These are phyloP conservation scores for Drosophila triauraria DNA, from an alignment of 1,140 invertebrate species.

Conservation along the genomic window DNA sequence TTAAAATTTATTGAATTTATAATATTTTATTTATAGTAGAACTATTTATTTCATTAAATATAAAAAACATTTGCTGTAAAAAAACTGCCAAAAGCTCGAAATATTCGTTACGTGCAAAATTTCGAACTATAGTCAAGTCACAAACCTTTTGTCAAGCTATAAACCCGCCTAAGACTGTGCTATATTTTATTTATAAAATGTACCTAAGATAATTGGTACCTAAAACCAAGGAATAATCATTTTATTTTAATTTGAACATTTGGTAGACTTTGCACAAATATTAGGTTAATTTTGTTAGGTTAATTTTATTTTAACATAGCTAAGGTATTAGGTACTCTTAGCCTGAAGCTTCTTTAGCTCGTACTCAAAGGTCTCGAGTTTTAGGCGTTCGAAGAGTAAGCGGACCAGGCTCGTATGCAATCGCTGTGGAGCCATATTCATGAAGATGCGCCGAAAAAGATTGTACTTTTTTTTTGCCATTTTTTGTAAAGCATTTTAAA, in stretches of 20 bases:
- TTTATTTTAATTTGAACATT: constrained; percentile 18
- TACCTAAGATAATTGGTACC: not conserved
- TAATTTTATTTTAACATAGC: not conserved
- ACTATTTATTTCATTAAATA: not conserved
- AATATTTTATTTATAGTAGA: not conserved
- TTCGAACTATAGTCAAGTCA: constrained; percentile 7
- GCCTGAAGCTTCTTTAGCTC: constrained; percentile 39
- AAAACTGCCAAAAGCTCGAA: not conserved
- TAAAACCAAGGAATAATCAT: not conserved
- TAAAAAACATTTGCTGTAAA: not conserved
- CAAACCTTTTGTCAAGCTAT: not conserved
- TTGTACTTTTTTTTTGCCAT: not conserved
- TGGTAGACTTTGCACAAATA: constrained; percentile 4
- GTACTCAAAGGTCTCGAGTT: constrained; percentile 56
- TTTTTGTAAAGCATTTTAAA: not conserved
- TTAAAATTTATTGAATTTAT: too few relatives aligned
- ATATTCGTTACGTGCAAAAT: not conserved
- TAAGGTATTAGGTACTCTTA: not conserved
- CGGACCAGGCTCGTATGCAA: constrained; percentile 60
- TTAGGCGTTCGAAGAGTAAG: constrained; percentile 55
- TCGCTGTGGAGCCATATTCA: constrained; percentile 67
- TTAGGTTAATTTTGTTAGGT: not conserved
- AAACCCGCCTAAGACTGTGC: not conserved
- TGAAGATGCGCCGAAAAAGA: constrained; percentile 66
- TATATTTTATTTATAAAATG: not conserved